These are phyloP conservation scores for Argyrosomus regius DNA, from an alignment of 2,797 vertebrate species.

Conservation along the genomic window DNA sequence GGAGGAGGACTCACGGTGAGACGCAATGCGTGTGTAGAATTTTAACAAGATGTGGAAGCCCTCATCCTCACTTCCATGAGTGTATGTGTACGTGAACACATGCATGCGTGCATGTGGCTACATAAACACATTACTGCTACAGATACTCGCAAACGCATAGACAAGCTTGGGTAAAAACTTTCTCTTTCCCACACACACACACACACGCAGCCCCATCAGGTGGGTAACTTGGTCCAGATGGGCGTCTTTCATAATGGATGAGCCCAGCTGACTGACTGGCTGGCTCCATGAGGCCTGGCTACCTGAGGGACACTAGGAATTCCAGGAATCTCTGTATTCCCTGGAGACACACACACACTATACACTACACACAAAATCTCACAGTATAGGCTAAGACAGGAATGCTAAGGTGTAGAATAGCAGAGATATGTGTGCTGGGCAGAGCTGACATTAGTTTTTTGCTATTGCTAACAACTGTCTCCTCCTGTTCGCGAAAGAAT, in stretches of 20 bases:
- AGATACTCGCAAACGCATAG: constrained; percentile 24
- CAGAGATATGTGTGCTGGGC: constrained; percentile 14
- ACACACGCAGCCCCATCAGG: constrained; percentile 67
- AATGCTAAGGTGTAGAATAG: constrained; percentile 43
- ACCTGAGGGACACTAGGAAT: constrained; percentile 80
- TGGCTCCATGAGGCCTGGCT: constrained; percentile 70
- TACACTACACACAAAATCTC: constrained; percentile 32
- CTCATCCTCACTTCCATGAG: constrained; percentile 55
- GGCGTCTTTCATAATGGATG: constrained; percentile 77
- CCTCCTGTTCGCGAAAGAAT: not conserved
- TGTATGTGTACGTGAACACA: constrained; percentile 19
- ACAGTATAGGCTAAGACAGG: constrained; percentile 30
- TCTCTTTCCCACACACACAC: constrained; percentile 51
- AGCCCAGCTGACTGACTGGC: constrained; percentile 79
- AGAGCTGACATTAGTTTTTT: constrained; percentile 34
- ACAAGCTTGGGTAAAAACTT: constrained; percentile 55
- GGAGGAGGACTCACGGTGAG: constrained; percentile 69
- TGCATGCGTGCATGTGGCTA: constrained; percentile 37
- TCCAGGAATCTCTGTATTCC: constrained; percentile 75
- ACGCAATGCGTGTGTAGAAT: constrained; percentile 71
- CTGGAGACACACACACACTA: constrained; percentile 48
- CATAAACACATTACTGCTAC: constrained; percentile 49
- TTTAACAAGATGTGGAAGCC: constrained; percentile 84
- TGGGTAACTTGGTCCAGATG: constrained; percentile 82
- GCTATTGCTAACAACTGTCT: constrained; percentile 26